Conservation (phyloP, 1,140 invertebrate genomes). For the Yoshiicerus persimilis region DNA sequence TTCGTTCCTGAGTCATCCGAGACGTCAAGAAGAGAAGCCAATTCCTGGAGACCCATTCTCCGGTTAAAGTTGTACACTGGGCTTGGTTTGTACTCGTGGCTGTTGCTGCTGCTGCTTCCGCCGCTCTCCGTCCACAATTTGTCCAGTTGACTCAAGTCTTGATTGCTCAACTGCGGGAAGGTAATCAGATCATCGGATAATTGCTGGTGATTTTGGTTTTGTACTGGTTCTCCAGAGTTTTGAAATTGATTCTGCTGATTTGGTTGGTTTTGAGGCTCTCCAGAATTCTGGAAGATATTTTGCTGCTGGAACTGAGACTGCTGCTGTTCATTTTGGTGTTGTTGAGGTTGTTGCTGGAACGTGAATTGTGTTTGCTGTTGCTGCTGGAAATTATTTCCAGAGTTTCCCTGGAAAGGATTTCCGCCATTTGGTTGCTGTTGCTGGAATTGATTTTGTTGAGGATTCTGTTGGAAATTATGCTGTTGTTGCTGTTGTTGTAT, state of each 20-base stretch:
- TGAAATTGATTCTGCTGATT: conserved; percentile 42
- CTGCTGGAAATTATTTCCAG: neutral
- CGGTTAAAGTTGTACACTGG: neutral
- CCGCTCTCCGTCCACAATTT: neutral
- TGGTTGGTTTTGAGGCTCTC: neutral
- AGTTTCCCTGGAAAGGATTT: neutral
- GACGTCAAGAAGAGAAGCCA: conserved; percentile 13
- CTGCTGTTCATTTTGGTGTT: neutral
- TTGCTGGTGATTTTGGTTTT: conserved; percentile 50
- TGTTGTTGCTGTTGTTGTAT: conserved; percentile 20
- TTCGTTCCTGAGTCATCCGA: neutral
- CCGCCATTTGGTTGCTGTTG: conserved; percentile 8
- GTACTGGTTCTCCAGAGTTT: conserved; percentile 58
- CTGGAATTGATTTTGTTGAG: conserved; percentile 32
- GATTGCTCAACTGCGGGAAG: neutral
- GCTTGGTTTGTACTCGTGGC: conserved; percentile 44
- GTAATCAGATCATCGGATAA: neutral
- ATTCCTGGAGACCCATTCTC: conserved; percentile 24
- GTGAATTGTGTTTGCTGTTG: conserved; percentile 12
- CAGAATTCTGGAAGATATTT: neutral
- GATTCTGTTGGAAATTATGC: conserved; percentile 23
- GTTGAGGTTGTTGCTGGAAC: neutral
- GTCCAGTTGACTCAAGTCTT: conserved; percentile 1
- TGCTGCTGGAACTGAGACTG: neutral
- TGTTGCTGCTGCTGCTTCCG: conserved; percentile 53